phyloP scores from a whole-genome alignment of 2,797 vertebrate species.

The Propithecus perrieri region DNA sequence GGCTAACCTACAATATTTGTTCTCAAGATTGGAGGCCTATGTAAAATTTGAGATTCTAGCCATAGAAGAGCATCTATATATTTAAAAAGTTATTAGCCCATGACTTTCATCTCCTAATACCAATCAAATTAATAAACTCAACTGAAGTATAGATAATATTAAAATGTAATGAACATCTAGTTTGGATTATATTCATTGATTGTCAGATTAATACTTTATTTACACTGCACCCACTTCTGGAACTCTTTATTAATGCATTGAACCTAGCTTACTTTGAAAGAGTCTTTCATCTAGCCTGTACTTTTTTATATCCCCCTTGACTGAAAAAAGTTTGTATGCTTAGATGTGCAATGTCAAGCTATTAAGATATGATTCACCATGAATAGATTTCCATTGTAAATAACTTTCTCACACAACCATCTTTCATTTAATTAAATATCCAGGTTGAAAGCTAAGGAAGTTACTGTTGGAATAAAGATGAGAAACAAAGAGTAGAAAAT shows the following conservation, averaged over 20 bases:
- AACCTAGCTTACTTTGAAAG: not conserved
- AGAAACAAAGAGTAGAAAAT: not conserved
- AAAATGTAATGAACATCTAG: not conserved
- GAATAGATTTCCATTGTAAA: not conserved
- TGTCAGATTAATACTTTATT: not conserved
- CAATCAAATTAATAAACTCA: not conserved
- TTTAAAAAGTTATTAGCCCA: not conserved
- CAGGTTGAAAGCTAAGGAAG: not conserved
- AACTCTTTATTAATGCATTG: not conserved
- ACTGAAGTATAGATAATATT: not conserved
- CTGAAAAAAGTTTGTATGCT: not conserved
- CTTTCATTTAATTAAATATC: constrained; percentile 9
- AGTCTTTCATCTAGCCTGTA: not conserved
- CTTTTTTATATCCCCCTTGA: not conserved
- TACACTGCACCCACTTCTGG: not conserved
- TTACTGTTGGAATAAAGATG: not conserved
- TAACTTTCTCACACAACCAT: not conserved
- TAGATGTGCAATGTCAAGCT: not conserved
- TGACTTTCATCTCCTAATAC: not conserved
- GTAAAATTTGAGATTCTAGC: not conserved
- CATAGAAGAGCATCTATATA: not conserved
- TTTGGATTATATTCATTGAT: constrained; percentile 1
- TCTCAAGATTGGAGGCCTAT: not conserved
- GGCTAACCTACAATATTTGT: not conserved
- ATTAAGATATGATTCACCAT: not conserved